Conservation (phyloP, 1,140 invertebrate genomes). For the Anadara kagoshimensis region DNA sequence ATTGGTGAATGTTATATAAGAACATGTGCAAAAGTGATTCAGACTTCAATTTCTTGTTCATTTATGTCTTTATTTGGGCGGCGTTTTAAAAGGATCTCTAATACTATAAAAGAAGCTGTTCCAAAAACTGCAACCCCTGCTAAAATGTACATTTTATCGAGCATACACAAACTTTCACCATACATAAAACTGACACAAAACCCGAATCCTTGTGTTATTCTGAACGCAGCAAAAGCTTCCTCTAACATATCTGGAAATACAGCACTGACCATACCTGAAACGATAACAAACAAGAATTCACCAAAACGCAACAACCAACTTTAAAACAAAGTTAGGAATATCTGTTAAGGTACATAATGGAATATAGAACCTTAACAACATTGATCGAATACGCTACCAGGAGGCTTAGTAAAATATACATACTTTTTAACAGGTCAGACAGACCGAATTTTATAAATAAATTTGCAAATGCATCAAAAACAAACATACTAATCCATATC, state of each 20-base stretch:
- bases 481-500: no score
- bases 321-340: background rate
- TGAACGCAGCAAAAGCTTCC: conserved; percentile 56
- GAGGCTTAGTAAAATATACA: no score
- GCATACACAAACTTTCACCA: conserved; percentile 50
- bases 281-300: background rate
- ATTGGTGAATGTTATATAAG: no score
- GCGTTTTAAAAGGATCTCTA: conserved; percentile 32
- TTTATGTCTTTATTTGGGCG: background rate
- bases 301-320: background rate
- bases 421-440: no score
- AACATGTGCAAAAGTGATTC: no score
- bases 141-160: conserved; percentile 54
- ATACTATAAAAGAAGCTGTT: conserved; percentile 41
- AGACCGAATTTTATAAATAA: no score
- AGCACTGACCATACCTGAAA: conserved; percentile 58
- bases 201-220: conserved; percentile 52
- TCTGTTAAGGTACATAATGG: no score
- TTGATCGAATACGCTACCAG: no score
- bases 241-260: conserved; percentile 61
- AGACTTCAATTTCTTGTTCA: background rate
- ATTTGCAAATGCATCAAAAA: no score
- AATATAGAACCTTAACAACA: no score
- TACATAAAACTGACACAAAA: conserved; percentile 46
- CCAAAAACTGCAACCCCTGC: conserved; percentile 30